A percentile compares a stretch with the other conserved stretches of the same genome.
phyloP scores from a whole-genome alignment of 2,113 vertebrate species.

The Maccullochella peelii region DNA sequence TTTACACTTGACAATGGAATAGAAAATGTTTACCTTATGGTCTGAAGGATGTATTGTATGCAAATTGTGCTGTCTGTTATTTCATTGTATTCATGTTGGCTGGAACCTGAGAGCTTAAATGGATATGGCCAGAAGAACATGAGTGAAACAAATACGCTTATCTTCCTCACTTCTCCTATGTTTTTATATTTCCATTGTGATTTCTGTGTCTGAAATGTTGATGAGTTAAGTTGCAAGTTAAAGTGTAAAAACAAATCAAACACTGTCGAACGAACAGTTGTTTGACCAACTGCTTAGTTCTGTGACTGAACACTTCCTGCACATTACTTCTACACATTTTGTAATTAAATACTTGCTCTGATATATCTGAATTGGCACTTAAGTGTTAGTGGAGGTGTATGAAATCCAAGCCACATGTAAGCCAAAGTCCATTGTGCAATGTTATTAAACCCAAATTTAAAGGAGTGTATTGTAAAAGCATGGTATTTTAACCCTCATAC shows the following conservation, averaged over 20 bases:
- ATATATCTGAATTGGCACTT: background rate
- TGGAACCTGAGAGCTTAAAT: background rate
- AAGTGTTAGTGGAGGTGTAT: background rate
- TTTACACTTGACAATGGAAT: background rate
- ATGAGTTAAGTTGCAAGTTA: background rate
- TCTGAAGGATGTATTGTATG: background rate
- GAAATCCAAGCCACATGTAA: background rate
- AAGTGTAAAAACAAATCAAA: background rate
- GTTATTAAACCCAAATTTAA: no score
- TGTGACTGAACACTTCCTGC: background rate
- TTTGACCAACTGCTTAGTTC: background rate
- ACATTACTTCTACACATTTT: background rate
- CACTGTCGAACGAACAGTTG: background rate
- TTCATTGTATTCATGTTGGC: background rate
- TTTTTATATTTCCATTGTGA: no score
- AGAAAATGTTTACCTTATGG: background rate
- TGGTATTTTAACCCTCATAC: background rate
- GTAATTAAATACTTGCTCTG: no score
- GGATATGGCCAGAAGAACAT: background rate
- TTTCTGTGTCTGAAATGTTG: background rate
- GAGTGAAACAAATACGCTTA: background rate
- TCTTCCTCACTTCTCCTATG: background rate
- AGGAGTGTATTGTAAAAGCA: no score
- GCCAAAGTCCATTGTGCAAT: background rate
- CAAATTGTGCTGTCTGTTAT: background rate